Evolutionary conservation across 1,140 invertebrate genomes (phyloP), one percentile per base, ranked within the genome.

Genomic region (Augochlora pura): DNA sequence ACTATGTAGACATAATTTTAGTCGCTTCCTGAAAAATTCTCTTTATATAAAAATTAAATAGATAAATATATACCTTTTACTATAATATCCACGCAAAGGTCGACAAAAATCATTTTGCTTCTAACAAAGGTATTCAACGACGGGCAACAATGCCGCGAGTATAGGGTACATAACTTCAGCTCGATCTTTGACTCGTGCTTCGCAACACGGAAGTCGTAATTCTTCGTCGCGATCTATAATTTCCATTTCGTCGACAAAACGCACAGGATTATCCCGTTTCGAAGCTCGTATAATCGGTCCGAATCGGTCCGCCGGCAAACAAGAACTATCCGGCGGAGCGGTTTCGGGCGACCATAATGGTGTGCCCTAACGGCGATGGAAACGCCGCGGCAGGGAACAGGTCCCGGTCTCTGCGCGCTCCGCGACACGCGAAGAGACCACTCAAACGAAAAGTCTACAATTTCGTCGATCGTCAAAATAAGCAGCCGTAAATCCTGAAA

Each of bases 401-500:
- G 54, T 57, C 21, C 54, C 18, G n/a, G 54, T 21, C 21, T n/a
- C n/a, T n/a, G n/a, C n/a, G n/a, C n/a, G n/a, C 4, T 59, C 10
- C 9, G 54, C 16, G 54, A 25, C 38, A 25, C 32, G 14, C 12
- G 4, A 18, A 6, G 21, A 12, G 21, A 12, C 10, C 32, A 14
- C n/a, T 21, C 38, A 46, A 42, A 16, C 63, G 38, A 59, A 10
- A 7, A 8, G 21, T 12, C 8, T 42, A 71, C 23, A 71, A 77
- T 63, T 71, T 64, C 8, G 23, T 52, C 23, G 42, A 62, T 77
- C 59, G 60, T 54, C 23, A 21, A 27, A 18, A 42, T 27, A 64
- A 12, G 18, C 42, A n/a, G 49, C 63, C 60, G 69, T 78, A 72
- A 77, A 72, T 78, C 46, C 18, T 10, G 7, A 72, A 23, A 16